These are phyloP conservation scores for Helicoverpa zea DNA, from an alignment of 1,140 invertebrate genomes.

Conservation along the genomic window DNA sequence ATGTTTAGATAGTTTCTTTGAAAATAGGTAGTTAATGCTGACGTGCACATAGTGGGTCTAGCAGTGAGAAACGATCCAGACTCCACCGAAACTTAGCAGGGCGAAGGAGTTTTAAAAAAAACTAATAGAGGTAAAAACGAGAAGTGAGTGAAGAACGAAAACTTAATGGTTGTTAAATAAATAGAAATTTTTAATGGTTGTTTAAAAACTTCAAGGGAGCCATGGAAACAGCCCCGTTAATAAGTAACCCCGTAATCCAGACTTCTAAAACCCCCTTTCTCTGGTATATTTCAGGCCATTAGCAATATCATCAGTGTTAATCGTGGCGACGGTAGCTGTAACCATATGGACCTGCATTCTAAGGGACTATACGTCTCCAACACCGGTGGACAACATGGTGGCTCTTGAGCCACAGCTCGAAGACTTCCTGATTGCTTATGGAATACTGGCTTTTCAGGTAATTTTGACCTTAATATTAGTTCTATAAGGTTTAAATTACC, in stretches of 20 bases:
- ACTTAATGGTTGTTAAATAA: too few species aligned
- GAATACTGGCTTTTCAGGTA: slow-evolving; percentile 89
- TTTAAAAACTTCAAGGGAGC: too few species aligned
- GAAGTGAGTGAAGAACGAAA: too few species aligned
- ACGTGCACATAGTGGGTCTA: too few species aligned
- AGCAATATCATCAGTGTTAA: slow-evolving; percentile 87
- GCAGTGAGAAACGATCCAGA: too few species aligned
- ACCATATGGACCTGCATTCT: slow-evolving; percentile 87
- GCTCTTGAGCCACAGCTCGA: slow-evolving; percentile 64
- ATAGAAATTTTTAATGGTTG: too few species aligned
- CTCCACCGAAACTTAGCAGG: too few species aligned
- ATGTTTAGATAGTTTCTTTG: too few species aligned
- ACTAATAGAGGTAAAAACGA: too few species aligned
- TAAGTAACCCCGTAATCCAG: not conserved
- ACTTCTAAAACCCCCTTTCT: slow-evolving; percentile 3
- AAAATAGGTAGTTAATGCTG: too few species aligned
- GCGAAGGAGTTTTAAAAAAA: too few species aligned
- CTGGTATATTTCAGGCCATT: slow-evolving; percentile 83
- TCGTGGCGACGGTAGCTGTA: slow-evolving; percentile 87
- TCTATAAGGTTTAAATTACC: not conserved
- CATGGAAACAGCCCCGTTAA: too few species aligned
- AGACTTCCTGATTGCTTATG: slow-evolving; percentile 88
- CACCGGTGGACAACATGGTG: slow-evolving; percentile 60
- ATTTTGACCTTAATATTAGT: not conserved
- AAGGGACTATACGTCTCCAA: slow-evolving; percentile 71